These are phyloP conservation scores for Meghimatium bilineatum DNA, from an alignment of 2,888 invertebrate genomes.

Conservation along the genomic window DNA sequence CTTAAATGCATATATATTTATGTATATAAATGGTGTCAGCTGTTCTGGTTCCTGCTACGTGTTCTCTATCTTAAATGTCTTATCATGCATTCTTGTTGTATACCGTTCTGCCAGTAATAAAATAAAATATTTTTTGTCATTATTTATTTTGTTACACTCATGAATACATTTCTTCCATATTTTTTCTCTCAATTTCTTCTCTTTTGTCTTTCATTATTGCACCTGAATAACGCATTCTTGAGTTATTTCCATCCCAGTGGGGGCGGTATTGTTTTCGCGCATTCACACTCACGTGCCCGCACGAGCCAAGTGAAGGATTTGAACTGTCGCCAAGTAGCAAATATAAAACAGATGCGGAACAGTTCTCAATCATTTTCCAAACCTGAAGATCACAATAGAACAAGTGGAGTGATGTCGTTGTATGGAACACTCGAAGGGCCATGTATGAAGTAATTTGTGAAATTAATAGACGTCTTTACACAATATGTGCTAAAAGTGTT, in stretches of 20 bases:
- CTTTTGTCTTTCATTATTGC: conserved; percentile 7
- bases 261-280: conserved; percentile 1
- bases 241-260: not conserved
- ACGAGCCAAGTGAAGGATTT: not conserved
- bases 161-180: not conserved
- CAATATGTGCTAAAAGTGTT: no score
- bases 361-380: not conserved
- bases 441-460: no score
- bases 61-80: not conserved
- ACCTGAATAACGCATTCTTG: not conserved
- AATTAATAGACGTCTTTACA: no score
- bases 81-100: not conserved
- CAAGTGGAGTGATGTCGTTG: no score
- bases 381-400: no score
- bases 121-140: not conserved
- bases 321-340: not conserved
- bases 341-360: not conserved
- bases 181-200: not conserved
- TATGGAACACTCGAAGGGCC: no score
- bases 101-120: no score
- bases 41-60: not conserved
- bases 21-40: not conserved
- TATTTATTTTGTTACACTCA: not conserved
- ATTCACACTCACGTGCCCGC: not conserved
- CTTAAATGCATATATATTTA: not conserved